Evolutionary conservation across 2,797 vertebrate species (phyloP), one percentile per base, ranked within the genome.

Genomic region (Mustela erminea): DNA sequence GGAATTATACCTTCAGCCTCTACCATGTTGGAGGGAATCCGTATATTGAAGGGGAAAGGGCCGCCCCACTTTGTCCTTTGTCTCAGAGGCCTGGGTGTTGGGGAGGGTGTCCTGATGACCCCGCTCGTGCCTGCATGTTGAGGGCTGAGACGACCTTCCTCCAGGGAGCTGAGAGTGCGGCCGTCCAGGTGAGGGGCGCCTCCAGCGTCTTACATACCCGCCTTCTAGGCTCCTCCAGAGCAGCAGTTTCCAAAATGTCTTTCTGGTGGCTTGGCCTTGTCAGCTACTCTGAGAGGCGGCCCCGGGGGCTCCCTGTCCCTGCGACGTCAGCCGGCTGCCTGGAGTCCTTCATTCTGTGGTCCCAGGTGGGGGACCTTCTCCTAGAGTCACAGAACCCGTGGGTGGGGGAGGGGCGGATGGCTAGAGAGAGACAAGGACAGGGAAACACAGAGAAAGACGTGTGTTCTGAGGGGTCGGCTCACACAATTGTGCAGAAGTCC

Each of bases 161-260:
- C 27, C 29, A 23, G 62, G 41, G 9, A 27, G 60, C 29, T 11
- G 25, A n/a, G 60, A 32, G 41, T 0, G 21, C 52, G 35, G 23
- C 0, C 2, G 23, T 11, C 56, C 13, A 1, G 2, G 38, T 1
- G 7, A 52, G 27, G 41, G 25, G 5, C 38, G 29, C 25, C 54
- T 43, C 43, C 1, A 6, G 17, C 1, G 1, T n/a, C 20, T 46
- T 2, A 13, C 46, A 3, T 7, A 0, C 0, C 6, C 29, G 0
- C 1, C 6, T 38, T 77, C 41, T 8, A 43, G 43, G 58, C 9
- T 9, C 46, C 25, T 74, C n/a, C 86, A 21, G 1, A 23, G 64
- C 20, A 41, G 43, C 18, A 56, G 23, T 43, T 13, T 77, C 56
- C n/a, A 20, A 38, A 58, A n/a, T 27, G 25, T 41, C 46, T 81